Evolutionary conservation across 1,140 invertebrate genomes (phyloP), one percentile per base, ranked within the genome.

Genomic region (Cherax destructor): DNA sequence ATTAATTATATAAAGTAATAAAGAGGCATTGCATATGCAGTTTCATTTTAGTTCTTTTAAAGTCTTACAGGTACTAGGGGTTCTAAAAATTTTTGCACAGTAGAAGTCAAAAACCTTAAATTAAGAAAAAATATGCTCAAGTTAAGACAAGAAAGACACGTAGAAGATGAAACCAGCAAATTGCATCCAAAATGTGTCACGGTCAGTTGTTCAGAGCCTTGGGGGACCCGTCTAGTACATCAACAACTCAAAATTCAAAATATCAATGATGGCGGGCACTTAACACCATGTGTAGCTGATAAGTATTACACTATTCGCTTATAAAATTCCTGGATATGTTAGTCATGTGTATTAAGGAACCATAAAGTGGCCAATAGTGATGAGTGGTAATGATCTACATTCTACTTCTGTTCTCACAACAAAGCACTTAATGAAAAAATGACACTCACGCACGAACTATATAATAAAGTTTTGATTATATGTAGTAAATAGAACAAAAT

Each of bases 131-230:
- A 85, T 69, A 85, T 85, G 72, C 52, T 77, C 65, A 85, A 77
- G 52, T 91, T 77, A 76, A 91, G 89, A 91, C 81, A 91, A 83
- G 89, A 91, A 91, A 91, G 89, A 91, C 89, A 91, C 89, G 85
- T 84, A 91, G 89, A 91, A 86, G 89, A 83, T 91, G 89, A 91
- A 91, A 91, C 89, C 83, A 91, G 59, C 88, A 86, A 91, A 85
- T 79, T 85, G 83, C 88, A 86, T 52, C 83, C 88, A 77, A 84
- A 74, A 86, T 78, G 85, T 90, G 69, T 84, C 65, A 61, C 41
- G 81, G 89, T 86, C 89, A 85, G 89, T 86, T 65, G 69, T 74
- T 74, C 69, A 74, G 69, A 74, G 69, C 69, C 69, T 74, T 61
- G 83, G 83, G 89, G 52, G 56, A 83, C 79, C 50, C 81, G 81